Conservation (phyloP, 2,888 invertebrate genomes). For the Dioctria linearis region DNA sequence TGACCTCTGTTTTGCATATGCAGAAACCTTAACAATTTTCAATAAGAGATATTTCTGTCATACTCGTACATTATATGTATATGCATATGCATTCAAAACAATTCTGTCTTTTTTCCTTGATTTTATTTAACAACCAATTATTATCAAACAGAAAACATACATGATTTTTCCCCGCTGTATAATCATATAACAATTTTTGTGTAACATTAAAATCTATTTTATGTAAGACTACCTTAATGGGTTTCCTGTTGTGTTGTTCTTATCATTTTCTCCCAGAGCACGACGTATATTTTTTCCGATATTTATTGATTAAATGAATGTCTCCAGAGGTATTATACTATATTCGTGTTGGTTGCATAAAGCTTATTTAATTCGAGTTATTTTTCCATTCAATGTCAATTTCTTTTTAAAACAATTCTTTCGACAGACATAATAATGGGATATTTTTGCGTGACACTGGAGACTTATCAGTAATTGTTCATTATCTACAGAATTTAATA, state of each 20-base stretch:
- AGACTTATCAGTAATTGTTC: slow-evolving; percentile 18
- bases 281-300: neutral
- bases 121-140: no score
- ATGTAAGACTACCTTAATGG: slow-evolving; percentile 4
- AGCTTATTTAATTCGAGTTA: neutral
- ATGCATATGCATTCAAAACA: no score
- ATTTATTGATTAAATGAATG: neutral
- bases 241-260: neutral
- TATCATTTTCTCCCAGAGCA: neutral
- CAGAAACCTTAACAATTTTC: no score
- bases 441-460: slow-evolving; percentile 11
- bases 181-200: slow-evolving; percentile 60
- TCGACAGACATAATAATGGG: neutral
- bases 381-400: slow-evolving; percentile 33
- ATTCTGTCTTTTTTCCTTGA: no score
- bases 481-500: neutral
- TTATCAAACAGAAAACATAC: no score
- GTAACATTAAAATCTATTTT: slow-evolving; percentile 29
- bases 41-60: no score
- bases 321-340: neutral
- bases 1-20: no score
- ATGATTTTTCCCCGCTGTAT: no score
- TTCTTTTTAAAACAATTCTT: neutral
- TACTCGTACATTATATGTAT: no score
- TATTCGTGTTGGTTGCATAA: slow-evolving; percentile 6